Percentiles rank a stretch among this genome's conserved stretches.
These are phyloP conservation scores for Drosophila stalkeri DNA, from an alignment of 2,888 invertebrate genomes.

Conservation along the genomic window DNA sequence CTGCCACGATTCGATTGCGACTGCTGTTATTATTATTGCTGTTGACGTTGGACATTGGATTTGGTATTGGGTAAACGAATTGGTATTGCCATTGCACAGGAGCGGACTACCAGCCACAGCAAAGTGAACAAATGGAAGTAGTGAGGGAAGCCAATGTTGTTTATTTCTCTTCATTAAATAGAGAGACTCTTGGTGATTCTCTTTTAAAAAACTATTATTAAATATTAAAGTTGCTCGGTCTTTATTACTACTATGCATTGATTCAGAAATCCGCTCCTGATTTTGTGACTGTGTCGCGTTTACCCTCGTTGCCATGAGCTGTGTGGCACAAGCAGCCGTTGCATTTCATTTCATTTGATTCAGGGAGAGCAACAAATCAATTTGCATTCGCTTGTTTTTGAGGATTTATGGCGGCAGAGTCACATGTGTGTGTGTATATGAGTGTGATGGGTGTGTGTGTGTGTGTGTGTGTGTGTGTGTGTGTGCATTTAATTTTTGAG, in stretches of 20 bases:
- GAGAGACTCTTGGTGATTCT: background rate
- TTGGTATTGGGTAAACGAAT: constrained; percentile 18
- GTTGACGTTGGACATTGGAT: constrained; percentile 27
- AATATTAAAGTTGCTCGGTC: background rate
- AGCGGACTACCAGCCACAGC: constrained; percentile 16
- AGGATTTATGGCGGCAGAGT: constrained; percentile 64
- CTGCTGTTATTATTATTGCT: constrained; percentile 43
- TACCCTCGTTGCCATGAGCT: background rate
- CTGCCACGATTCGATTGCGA: constrained; percentile 47
- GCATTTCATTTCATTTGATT: constrained; percentile 70
- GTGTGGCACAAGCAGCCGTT: constrained; percentile 29
- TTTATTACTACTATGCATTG: background rate
- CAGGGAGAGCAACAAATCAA: constrained; percentile 74
- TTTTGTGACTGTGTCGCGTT: background rate
- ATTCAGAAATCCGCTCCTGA: constrained; percentile 33
- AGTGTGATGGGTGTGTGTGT: constrained; percentile 3
- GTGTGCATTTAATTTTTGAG: constrained; percentile 41
- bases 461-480: background rate
- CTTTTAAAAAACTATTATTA: background rate
- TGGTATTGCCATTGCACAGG: constrained; percentile 36
- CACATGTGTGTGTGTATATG: constrained; percentile 31
- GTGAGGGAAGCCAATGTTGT: too few relatives aligned
- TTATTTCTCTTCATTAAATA: too few relatives aligned
- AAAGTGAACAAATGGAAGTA: too few relatives aligned
- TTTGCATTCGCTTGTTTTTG: constrained; percentile 69